Conservation (phyloP, 53 echinoderm and acorn worm genomes). For the Echinometra lucunter region DNA sequence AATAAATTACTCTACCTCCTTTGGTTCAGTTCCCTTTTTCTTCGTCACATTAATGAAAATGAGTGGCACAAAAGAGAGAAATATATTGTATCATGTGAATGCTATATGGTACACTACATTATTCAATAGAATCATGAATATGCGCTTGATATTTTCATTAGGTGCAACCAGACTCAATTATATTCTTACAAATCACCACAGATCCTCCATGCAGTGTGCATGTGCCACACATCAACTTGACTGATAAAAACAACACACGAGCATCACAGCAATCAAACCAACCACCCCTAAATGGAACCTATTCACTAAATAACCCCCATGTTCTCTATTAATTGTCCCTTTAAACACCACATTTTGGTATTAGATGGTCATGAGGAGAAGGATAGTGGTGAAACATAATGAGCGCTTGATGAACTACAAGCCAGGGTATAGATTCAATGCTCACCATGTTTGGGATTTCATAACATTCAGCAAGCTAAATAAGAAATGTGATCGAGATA, state of each 20-base stretch:
- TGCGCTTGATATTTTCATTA: not conserved
- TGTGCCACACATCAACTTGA: not conserved
- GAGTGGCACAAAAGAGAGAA: not conserved
- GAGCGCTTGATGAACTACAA: not conserved
- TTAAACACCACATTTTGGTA: not conserved
- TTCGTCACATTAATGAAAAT: constrained; percentile 2
- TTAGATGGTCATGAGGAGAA: constrained; percentile 18
- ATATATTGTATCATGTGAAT: not conserved
- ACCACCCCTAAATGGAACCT: not conserved
- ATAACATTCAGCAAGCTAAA: constrained; percentile 45
- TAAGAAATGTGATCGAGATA: not conserved
- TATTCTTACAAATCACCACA: not conserved
- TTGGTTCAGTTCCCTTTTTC: not conserved
- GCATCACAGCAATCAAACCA: not conserved
- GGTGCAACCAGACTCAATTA: not conserved
- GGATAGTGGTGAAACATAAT: not conserved
- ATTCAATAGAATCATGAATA: not conserved
- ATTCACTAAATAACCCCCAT: not conserved
- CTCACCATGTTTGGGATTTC: constrained; percentile 58
- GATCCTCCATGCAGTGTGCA: not conserved
- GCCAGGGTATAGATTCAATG: constrained; percentile 40
- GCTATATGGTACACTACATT: not conserved
- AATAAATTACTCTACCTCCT: not conserved
- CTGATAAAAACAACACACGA: not conserved
- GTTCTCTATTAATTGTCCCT: not conserved